phyloP scores from a whole-genome alignment of 2,113 vertebrate species.

The Gadus macrocephalus region DNA sequence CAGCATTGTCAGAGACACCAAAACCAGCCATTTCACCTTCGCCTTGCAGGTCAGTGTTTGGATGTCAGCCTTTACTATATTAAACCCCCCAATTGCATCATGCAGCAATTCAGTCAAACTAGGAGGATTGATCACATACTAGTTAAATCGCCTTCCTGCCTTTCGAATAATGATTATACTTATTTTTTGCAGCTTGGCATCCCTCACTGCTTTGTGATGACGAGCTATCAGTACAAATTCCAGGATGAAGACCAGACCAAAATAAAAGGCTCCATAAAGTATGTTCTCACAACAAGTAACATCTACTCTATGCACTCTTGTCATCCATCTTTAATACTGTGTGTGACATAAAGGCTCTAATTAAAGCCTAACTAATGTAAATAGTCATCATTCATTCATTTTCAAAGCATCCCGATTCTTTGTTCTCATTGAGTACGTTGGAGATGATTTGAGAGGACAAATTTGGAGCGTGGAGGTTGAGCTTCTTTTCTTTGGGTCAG shows the following conservation, averaged over 20 bases:
- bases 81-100: too few relatives aligned
- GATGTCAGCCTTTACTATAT: too few relatives aligned
- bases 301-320: conserved; percentile 1
- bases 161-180: conserved; percentile 5
- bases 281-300: conserved; percentile 39
- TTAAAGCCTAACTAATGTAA: not conserved
- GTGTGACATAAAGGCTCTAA: too few relatives aligned
- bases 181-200: conserved; percentile 84
- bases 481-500: conserved; percentile 61
- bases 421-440: not conserved
- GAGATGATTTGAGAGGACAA: too few relatives aligned
- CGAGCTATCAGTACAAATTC: conserved; percentile 98
- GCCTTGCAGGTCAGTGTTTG: conserved; percentile 81
- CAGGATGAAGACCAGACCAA: conserved; percentile 96
- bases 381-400: not conserved
- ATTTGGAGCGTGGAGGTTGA: not conserved
- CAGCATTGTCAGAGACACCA: conserved; percentile 91
- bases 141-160: not conserved
- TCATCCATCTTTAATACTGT: not conserved
- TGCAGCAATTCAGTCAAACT: not conserved
- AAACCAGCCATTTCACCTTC: conserved; percentile 89
- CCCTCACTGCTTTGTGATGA: conserved; percentile 90
- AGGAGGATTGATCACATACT: not conserved
- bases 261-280: conserved; percentile 96
- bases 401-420: not conserved